phyloP scores from a whole-genome alignment of 2,113 vertebrate species.

The Vidua chalybeata region DNA sequence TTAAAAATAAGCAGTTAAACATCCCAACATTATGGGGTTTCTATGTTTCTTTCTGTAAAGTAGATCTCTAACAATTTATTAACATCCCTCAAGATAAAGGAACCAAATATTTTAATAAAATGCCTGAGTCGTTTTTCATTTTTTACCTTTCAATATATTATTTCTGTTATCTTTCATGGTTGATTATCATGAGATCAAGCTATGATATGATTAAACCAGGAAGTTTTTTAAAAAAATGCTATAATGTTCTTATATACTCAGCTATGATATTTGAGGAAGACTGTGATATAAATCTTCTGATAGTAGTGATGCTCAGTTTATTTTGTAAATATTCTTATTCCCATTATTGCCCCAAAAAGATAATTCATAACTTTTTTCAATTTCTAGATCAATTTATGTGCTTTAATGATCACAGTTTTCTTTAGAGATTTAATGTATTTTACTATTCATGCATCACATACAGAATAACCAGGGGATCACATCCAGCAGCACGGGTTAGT shows the following conservation, averaged over 20 bases:
- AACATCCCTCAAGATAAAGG: neutral
- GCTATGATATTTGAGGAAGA: neutral
- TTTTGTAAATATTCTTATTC: neutral
- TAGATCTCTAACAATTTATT: neutral
- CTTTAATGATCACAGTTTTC: neutral
- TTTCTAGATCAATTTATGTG: neutral
- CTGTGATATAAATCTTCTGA: neutral
- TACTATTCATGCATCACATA: neutral
- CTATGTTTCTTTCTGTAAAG: neutral
- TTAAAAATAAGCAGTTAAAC: neutral
- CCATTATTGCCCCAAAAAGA: neutral
- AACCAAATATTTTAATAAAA: neutral
- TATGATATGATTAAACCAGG: slow-evolving; percentile 4
- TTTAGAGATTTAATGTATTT: neutral
- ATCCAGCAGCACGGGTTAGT: neutral
- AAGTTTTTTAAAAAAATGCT: neutral
- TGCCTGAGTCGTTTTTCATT: neutral
- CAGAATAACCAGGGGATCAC: neutral
- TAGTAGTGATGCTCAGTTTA: neutral
- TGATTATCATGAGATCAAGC: neutral
- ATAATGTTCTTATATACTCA: neutral
- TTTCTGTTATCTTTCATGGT: slow-evolving; percentile 2
- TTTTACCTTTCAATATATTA: neutral
- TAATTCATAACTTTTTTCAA: neutral
- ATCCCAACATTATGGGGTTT: neutral